Evolutionary conservation across 2,888 invertebrate genomes (phyloP).

Genomic region (Ennomos fuscantarius): DNA sequence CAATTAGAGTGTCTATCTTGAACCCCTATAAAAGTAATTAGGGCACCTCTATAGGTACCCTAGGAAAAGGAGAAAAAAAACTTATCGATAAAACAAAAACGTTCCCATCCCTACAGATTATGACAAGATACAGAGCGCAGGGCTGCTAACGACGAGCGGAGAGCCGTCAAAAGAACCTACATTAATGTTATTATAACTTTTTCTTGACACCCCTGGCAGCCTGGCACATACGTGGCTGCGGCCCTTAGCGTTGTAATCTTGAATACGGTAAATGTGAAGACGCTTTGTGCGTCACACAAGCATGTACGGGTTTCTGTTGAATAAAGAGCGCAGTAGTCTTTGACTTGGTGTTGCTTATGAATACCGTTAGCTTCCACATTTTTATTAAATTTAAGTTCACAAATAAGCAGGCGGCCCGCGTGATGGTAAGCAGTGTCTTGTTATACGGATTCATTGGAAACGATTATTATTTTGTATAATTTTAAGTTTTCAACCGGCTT

Average conservation of each 20-base stretch:
- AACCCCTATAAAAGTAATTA: no score
- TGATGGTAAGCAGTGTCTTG: no score
- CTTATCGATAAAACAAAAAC: conserved; percentile 40
- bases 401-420: no score
- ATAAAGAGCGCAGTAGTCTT: conserved; percentile 23
- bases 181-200: conserved; percentile 85
- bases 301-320: conserved; percentile 23
- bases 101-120: conserved; percentile 73
- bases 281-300: conserved; percentile 23
- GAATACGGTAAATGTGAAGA: conserved; percentile 14
- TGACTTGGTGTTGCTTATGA: conserved; percentile 6
- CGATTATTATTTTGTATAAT: no score
- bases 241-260: conserved; percentile 27
- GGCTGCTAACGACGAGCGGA: conserved; percentile 81
- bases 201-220: conserved; percentile 69
- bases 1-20: no score
- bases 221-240: conserved; percentile 48
- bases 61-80: no score
- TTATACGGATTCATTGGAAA: no score
- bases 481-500: no score
- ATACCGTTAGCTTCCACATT: background rate
- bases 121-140: conserved; percentile 83
- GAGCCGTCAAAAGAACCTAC: conserved; percentile 84
- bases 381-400: no score
- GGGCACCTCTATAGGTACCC: no score